phyloP scores from a whole-genome alignment of 2,113 vertebrate species.

The Brachyhypopomus occidentalis region DNA sequence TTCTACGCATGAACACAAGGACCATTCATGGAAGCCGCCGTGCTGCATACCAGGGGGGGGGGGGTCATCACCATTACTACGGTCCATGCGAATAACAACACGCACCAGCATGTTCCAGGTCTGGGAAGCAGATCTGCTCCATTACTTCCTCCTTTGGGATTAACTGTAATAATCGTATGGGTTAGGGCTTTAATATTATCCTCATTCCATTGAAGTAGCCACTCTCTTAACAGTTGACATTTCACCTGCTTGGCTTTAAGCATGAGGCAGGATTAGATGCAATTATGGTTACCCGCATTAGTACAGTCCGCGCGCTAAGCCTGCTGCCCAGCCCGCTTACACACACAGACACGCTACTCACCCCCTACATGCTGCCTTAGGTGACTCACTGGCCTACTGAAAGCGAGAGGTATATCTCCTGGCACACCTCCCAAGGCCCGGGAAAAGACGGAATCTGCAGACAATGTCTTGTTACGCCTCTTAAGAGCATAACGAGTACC shows the following conservation, averaged over 20 bases:
- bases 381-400: not conserved
- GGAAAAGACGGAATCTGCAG: constrained; percentile 56
- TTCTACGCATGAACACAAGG: constrained; percentile 39
- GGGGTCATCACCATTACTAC: constrained; percentile 7
- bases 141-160: constrained; percentile 7
- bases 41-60: constrained; percentile 38
- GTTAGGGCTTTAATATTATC: not conserved
- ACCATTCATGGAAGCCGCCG: constrained; percentile 33
- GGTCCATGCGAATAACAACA: constrained; percentile 30
- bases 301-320: constrained; percentile 6
- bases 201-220: not conserved
- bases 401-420: constrained; percentile 43
- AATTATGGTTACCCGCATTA: not conserved
- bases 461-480: constrained; percentile 63
- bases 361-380: not conserved
- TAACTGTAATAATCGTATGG: not conserved
- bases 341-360: not conserved
- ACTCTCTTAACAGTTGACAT: constrained; percentile 12
- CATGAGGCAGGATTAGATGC: constrained; percentile 21
- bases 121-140: constrained; percentile 21
- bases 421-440: constrained; percentile 29
- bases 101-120: constrained; percentile 23
- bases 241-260: constrained; percentile 27
- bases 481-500: constrained; percentile 70
- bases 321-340: not conserved